Evolutionary conservation across 2,888 invertebrate species (phyloP), one percentile per base, ranked within the genome.

Genomic region (Deilephila elpenor): DNA sequence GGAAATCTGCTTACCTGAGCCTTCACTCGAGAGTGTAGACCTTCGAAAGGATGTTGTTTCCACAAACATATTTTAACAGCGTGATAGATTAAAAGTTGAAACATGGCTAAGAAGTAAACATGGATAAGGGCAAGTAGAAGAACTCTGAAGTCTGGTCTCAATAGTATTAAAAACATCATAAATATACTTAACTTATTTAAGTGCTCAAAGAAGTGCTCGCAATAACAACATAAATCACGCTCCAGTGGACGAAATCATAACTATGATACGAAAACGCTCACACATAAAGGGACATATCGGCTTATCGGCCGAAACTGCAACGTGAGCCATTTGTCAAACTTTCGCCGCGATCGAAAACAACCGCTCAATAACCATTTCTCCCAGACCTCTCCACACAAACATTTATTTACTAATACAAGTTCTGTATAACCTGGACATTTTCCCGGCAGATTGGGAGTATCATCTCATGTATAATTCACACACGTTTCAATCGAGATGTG

Each of bases 401-500:
- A 44, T 73, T 53, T 62, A 61, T 56, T 71, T 37, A n/a, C 32
- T n/a, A 61, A 29, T 14, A 20, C n/a, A 19, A 73, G 71, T 53
- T 71, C 89, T 78, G 37, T 56, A 72, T 76, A 86, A 75, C 83
- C 75, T 87, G 90, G 91, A 75, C 75, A n/a, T 79, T 82, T 77
- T 77, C 79, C 73, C 87, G 88, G 89, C 91, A 91, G 90, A 92
- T 92, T 91, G 91, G 86, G 89, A 89, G 86, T 88, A 91, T 91
- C 89, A 83, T 84, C 91, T 91, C 91, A 93, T 93, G 91, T 91
- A 84, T 93, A 91, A 92, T 93, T 92, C 92, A 93, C 86, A 83
- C 83, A 84, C 87, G 86, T 88, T 89, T 84, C 87, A 84, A 89
- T 89, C 89, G 84, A 81, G 84, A 87, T 83, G 85, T n/a, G 85